Base-by-base conservation (phyloP, 2,797 vertebrate species). In the Fratercula arctica region DNA sequence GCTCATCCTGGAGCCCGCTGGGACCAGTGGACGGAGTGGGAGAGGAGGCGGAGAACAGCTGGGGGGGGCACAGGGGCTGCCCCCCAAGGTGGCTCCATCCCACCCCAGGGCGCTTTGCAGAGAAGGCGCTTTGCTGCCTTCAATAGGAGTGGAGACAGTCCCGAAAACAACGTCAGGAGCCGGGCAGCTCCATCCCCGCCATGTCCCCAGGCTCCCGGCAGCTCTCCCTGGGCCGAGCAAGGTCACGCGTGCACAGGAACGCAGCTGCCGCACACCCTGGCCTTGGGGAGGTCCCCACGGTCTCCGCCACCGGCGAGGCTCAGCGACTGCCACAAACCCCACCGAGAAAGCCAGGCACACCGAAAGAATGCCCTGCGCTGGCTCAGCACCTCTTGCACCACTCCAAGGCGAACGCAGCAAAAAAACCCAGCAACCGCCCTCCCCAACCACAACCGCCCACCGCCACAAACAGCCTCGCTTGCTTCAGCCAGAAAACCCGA, bases 11-110 rank as follows among this genome's bases (percentile, higher is more conserved):
- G 29, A 88, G 67, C 77, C 51, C 20, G 0, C 41, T 6, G 81
- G 59, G 72, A 85, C 10, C 79, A 35, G 60, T 0, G 17, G 19
- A 14, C 0, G 4, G 45, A 33, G 28, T 16, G 77, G 82, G 72
- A 83, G 29, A 80, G 35, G 63, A 57, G 74, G 31, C 0, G 0
- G 57, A 41, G 70, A 78, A 50, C 0, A 0, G 29, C 51, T 23
- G 75, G 68, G 1, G 75, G 1, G 17, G 79, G 75, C 0, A 0
- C 1, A 0, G 57, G 56, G 39, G 12, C 35, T 76, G 74, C 23
- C 24, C 43, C 57, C 18, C 10, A 1, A 3, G 0, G 0, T 0
- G 0, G 45, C 70, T 72, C 67, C 3, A 0, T 37, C 45, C 39
- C 56, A 15, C 6, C 18, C 41, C 70, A 43, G 26, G 16, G 28